phyloP scores from a whole-genome alignment of 2,797 vertebrate genomes.

The Lycodopsis pacificus region DNA sequence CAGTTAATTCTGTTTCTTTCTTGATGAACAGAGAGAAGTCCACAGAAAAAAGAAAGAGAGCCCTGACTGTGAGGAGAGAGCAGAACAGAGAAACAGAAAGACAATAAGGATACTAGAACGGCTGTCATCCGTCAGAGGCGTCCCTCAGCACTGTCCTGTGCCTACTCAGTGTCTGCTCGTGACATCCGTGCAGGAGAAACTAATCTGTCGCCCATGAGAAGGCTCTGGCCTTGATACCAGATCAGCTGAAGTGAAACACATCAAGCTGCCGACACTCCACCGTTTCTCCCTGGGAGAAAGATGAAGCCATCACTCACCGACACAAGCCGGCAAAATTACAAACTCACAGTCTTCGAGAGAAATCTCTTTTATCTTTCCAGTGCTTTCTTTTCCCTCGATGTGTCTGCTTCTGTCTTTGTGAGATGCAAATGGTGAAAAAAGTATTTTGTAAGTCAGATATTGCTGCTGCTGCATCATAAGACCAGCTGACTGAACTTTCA shows the following conservation, averaged over 20 bases:
- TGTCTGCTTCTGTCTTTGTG: conserved; percentile 41
- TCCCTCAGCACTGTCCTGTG: conserved; percentile 65
- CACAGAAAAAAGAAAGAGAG: conserved; percentile 8
- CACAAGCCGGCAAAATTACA: conserved; percentile 68
- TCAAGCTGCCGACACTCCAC: conserved; percentile 68
- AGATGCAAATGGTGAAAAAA: conserved; percentile 55
- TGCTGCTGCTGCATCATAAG: conserved; percentile 32
- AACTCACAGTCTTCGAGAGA: conserved; percentile 59
- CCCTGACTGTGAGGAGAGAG: conserved; percentile 22
- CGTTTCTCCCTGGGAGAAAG: conserved; percentile 64
- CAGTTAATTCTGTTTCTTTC: conserved; percentile 13
- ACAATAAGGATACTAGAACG: conserved; percentile 63
- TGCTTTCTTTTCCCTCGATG: conserved; percentile 30
- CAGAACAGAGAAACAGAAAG: conserved; percentile 44
- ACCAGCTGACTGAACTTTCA: conserved; percentile 29
- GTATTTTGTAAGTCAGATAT: conserved; percentile 25
- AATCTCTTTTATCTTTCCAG: conserved; percentile 63
- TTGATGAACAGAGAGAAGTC: conserved; percentile 17
- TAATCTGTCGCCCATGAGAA: conserved; percentile 67
- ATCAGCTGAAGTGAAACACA: conserved; percentile 76
- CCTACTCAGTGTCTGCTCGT: conserved; percentile 66
- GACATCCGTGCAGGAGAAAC: conserved; percentile 67
- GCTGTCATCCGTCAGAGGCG: conserved; percentile 69
- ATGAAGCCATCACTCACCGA: conserved; percentile 78
- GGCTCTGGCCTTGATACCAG: conserved; percentile 70